Evolutionary conservation across 2,113 vertebrate species (phyloP).

Genomic region (Monarcha castaneiventris): DNA sequence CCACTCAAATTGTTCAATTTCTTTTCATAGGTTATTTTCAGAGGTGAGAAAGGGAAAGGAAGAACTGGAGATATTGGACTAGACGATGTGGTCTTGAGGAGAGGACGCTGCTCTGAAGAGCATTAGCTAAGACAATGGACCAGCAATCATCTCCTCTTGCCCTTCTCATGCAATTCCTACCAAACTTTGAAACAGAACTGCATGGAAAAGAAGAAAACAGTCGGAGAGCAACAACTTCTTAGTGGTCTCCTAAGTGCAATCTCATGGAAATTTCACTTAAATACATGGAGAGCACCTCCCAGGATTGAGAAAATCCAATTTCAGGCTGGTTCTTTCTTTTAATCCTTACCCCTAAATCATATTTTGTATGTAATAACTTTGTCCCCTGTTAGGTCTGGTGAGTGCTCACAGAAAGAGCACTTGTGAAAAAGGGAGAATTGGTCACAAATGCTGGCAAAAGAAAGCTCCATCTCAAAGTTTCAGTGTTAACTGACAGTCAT

Average conservation of each 20-base stretch:
- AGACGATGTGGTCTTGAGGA: constrained; percentile 89
- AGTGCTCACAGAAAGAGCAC: not conserved
- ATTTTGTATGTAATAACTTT: not conserved
- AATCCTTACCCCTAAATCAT: not conserved
- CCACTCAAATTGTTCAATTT: not conserved
- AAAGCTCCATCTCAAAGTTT: not conserved
- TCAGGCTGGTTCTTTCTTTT: not conserved
- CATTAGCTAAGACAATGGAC: constrained; percentile 36
- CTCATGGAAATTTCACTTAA: not conserved
- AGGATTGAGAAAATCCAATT: constrained; percentile 51
- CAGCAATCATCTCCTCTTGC: not conserved
- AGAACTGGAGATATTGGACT: constrained; percentile 86
- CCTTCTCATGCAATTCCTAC: not conserved
- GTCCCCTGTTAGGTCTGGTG: not conserved
- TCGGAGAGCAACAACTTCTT: not conserved
- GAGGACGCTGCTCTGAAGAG: constrained; percentile 85
- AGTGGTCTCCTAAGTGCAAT: constrained; percentile 37
- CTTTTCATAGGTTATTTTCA: constrained; percentile 88
- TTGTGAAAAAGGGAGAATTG: constrained; percentile 5
- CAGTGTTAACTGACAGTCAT: not conserved
- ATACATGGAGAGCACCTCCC: constrained; percentile 2
- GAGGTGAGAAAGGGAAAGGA: constrained; percentile 85
- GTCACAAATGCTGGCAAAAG: not conserved
- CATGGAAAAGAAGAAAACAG: not conserved
- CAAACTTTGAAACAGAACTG: constrained; percentile 1